phyloP scores from a whole-genome alignment of 2,888 invertebrate genomes.

The Rhingia campestris region DNA sequence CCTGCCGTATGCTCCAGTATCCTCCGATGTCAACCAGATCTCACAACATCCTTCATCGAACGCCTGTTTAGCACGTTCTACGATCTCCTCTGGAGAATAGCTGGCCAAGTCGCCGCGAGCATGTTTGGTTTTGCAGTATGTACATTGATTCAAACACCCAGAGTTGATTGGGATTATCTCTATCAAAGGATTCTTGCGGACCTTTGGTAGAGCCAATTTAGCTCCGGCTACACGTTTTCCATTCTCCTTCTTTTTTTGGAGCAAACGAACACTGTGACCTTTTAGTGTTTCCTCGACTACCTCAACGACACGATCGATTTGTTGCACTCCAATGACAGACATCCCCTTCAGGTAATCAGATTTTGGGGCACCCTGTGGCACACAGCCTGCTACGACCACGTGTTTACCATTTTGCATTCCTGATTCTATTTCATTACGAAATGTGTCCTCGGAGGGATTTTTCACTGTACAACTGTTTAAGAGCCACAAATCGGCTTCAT shows the following conservation, averaged over 20 bases:
- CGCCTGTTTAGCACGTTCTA: constrained; percentile 92
- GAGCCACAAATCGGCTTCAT: constrained; percentile 95
- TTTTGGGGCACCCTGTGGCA: constrained; percentile 95
- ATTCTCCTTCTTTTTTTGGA: constrained; percentile 91
- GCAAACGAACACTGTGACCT: constrained; percentile 90
- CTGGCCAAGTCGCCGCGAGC: constrained; percentile 98
- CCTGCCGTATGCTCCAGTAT: constrained; percentile 98
- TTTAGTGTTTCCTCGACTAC: constrained; percentile 98
- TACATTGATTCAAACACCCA: constrained; percentile 98
- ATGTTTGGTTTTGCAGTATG: constrained; percentile 99
- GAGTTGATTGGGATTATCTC: constrained; percentile 99
- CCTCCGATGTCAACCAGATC: constrained; percentile 98
- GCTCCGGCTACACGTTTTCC: constrained; percentile 94
- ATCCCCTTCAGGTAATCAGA: constrained; percentile 86
- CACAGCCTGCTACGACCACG: constrained; percentile 98
- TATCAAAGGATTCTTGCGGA: constrained; percentile 96
- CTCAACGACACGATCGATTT: constrained; percentile 98
- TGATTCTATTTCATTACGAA: constrained; percentile 92
- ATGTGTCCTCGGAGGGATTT: constrained; percentile 97
- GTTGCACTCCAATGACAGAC: constrained; percentile 98
- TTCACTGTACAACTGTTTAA: constrained; percentile 99
- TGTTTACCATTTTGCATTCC: constrained; percentile 90
- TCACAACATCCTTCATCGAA: constrained; percentile 96
- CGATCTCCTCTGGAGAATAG: constrained; percentile 94
- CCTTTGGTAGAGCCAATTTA: constrained; percentile 93